Evolutionary conservation across 2,888 invertebrate species (phyloP).

Genomic region (Xiphydria camelus): DNA sequence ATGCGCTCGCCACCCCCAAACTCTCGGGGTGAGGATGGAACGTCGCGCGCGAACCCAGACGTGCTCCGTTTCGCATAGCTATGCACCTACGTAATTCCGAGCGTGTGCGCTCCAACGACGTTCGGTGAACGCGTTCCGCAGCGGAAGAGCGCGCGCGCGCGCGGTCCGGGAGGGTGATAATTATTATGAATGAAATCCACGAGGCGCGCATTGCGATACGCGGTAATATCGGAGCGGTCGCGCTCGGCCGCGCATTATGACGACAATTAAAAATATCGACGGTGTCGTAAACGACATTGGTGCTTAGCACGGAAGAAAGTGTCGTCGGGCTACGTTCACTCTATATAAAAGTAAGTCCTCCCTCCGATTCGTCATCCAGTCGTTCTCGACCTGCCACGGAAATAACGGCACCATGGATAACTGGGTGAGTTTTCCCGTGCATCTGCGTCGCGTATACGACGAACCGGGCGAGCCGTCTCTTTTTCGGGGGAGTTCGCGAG

Average conservation of each 20-base stretch:
- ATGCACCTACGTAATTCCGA: too few species aligned
- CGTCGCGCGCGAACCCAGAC: too few species aligned
- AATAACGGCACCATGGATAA: constrained; percentile 41
- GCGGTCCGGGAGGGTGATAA: not conserved
- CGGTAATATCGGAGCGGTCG: constrained; percentile 14
- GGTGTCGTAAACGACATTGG: constrained; percentile 45
- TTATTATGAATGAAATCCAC: not conserved
- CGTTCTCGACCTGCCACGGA: constrained; percentile 31
- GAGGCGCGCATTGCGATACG: not conserved
- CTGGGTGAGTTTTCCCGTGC: constrained; percentile 37
- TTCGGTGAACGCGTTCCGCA: too few species aligned
- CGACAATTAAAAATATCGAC: constrained; percentile 49
- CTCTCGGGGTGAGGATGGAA: too few species aligned
- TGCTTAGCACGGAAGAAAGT: constrained; percentile 47
- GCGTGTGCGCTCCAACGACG: too few species aligned
- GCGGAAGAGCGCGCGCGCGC: too few species aligned
- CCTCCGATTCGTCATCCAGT: constrained; percentile 38
- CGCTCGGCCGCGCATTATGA: constrained; percentile 46
- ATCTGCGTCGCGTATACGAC: not conserved
- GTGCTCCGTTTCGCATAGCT: too few species aligned
- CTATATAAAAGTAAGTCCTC: constrained; percentile 47
- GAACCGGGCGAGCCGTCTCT: not conserved
- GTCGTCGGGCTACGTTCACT: constrained; percentile 17
- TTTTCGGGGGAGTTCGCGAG: not conserved
- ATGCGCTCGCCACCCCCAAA: too few species aligned